Conservation (phyloP, 2,797 vertebrate genomes). For the Sebastiscus tertius region DNA sequence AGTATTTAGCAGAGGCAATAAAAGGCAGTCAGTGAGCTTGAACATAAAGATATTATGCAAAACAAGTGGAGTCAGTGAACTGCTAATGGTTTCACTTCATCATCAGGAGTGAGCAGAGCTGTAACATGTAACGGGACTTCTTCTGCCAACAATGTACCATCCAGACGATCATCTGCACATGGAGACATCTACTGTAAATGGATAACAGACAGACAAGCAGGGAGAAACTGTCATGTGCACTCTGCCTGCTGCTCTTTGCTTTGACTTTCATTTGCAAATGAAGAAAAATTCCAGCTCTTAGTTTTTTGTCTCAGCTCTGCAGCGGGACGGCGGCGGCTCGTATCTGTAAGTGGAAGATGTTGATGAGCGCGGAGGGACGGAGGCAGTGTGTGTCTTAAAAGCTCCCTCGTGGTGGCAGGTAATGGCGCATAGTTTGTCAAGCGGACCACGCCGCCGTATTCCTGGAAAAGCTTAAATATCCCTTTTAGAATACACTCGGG, state of each 20-base stretch:
- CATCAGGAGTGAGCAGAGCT: neutral
- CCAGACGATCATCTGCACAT: neutral
- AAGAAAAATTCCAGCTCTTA: constrained; percentile 4
- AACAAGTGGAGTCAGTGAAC: neutral
- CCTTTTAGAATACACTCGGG: constrained; percentile 15
- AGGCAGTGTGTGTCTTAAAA: constrained; percentile 30
- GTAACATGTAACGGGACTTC: neutral
- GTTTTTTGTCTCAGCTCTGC: neutral
- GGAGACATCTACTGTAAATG: neutral
- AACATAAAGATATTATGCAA: neutral
- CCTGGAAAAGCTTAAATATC: constrained; percentile 18
- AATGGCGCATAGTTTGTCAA: constrained; percentile 27
- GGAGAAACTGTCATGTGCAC: neutral
- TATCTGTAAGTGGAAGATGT: constrained; percentile 20
- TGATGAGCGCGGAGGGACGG: constrained; percentile 20
- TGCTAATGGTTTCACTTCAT: neutral
- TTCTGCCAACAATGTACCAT: neutral
- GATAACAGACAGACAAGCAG: neutral
- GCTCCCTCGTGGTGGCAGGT: constrained; percentile 24
- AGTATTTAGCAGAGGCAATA: neutral
- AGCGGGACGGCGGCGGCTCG: neutral
- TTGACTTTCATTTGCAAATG: neutral
- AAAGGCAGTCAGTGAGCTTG: neutral
- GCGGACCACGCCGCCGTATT: neutral
- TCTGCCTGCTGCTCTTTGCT: neutral